These are phyloP conservation scores for Willisornis vidua DNA, from an alignment of 2,113 vertebrate genomes.

Conservation along the genomic window DNA sequence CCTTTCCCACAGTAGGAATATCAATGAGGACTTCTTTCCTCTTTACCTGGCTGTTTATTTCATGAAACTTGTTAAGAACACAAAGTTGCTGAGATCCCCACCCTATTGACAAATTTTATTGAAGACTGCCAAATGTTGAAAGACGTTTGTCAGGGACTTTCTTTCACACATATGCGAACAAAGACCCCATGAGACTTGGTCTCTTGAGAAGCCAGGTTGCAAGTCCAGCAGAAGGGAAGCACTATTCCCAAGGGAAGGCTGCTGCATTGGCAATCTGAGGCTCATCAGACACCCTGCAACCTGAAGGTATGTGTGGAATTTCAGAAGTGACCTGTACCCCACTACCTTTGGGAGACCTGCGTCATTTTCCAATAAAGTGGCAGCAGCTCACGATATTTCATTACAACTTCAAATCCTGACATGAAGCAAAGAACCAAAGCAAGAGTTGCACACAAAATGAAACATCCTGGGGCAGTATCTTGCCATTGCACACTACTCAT, in stretches of 20 bases:
- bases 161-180: neutral
- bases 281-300: neutral
- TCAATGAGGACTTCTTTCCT: neutral
- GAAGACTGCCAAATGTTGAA: slow-evolving; percentile 12
- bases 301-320: accelerated
- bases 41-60: slow-evolving; percentile 22
- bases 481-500: neutral
- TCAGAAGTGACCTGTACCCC: neutral
- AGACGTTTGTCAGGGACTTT: neutral
- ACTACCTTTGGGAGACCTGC: neutral
- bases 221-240: neutral
- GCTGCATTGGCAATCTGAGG: neutral
- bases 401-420: neutral
- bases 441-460: neutral
- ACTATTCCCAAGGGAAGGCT: neutral
- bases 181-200: neutral
- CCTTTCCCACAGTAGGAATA: neutral
- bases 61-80: neutral
- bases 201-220: neutral
- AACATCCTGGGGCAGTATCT: neutral
- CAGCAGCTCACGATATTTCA: neutral
- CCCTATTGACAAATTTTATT: neutral
- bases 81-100: neutral
- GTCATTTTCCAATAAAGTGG: neutral
- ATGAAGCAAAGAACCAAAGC: neutral